phyloP scores from a whole-genome alignment of 2,888 invertebrate species.

The Rhagonycha lutea region DNA sequence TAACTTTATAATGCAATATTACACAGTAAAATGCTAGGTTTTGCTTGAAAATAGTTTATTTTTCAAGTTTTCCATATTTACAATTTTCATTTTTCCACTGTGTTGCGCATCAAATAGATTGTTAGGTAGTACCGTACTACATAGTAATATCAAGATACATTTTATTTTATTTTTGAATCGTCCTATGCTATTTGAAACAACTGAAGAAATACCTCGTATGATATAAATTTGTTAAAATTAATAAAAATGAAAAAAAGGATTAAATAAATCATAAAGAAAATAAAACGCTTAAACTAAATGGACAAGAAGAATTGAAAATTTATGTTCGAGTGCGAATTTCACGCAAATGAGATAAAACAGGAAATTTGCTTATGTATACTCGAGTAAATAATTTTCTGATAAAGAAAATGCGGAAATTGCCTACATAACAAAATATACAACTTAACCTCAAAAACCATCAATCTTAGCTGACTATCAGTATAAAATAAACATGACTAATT shows the following conservation, averaged over 20 bases:
- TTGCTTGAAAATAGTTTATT: neutral
- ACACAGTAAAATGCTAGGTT: neutral
- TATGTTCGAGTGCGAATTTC: slow-evolving; percentile 10
- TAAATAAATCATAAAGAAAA: slow-evolving; percentile 9
- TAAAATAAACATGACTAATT: slow-evolving; percentile 11
- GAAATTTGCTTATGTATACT: slow-evolving; percentile 18
- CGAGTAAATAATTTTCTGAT: slow-evolving; percentile 18
- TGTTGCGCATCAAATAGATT: neutral
- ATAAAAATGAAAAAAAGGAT: neutral
- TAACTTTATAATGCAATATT: neutral
- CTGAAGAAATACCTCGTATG: neutral
- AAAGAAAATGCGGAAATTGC: slow-evolving; percentile 16
- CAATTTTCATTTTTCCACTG: neutral
- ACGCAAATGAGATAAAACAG: slow-evolving; percentile 12
- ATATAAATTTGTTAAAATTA: neutral
- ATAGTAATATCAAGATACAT: neutral
- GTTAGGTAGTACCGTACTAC: no score
- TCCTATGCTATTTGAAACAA: neutral
- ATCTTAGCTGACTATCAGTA: slow-evolving; percentile 10
- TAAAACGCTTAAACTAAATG: slow-evolving; percentile 13
- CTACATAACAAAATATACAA: slow-evolving; percentile 11
- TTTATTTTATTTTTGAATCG: neutral
- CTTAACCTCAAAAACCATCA: slow-evolving; percentile 9
- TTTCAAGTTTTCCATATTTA: neutral
- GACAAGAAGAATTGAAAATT: slow-evolving; percentile 15